Percentiles rank a stretch among this genome's conserved stretches.
Evolutionary conservation across 2,113 vertebrate genomes (phyloP).

Genomic region (Myotis yumanensis): DNA sequence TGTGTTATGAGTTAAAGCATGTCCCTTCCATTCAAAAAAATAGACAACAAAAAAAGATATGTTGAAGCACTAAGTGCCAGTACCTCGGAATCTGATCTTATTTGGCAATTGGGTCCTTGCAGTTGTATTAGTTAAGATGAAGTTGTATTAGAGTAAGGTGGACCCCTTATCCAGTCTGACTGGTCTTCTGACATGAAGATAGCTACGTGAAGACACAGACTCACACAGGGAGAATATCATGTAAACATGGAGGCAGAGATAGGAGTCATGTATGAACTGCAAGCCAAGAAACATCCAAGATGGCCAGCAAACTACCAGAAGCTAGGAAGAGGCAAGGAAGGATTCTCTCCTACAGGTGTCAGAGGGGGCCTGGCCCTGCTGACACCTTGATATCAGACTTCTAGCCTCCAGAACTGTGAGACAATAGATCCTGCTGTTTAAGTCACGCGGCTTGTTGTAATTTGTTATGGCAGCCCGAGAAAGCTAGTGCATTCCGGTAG

Average conservation of each 20-base stretch:
- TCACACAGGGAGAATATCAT: neutral
- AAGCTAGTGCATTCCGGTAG: neutral
- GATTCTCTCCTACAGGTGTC: neutral
- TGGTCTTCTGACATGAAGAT: neutral
- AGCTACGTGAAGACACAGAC: neutral
- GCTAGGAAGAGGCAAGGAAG: neutral
- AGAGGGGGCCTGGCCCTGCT: neutral
- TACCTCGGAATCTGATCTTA: neutral
- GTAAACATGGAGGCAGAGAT: neutral
- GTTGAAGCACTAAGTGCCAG: neutral
- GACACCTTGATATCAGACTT: neutral
- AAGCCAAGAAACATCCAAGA: neutral
- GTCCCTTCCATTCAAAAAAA: neutral
- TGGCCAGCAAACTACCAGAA: neutral
- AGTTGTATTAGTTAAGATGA: neutral
- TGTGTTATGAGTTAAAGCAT: neutral
- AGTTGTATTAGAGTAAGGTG: neutral
- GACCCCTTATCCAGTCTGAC: neutral
- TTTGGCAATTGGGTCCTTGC: neutral
- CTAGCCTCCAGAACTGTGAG: neutral
- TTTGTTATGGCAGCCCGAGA: neutral
- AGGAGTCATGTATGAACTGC: neutral
- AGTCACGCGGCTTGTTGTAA: neutral
- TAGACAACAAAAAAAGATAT: neutral
- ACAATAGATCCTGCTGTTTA: constrained; percentile 1